phyloP scores from a whole-genome alignment of 2,888 invertebrate genomes.

The Heliconius charithonia region DNA sequence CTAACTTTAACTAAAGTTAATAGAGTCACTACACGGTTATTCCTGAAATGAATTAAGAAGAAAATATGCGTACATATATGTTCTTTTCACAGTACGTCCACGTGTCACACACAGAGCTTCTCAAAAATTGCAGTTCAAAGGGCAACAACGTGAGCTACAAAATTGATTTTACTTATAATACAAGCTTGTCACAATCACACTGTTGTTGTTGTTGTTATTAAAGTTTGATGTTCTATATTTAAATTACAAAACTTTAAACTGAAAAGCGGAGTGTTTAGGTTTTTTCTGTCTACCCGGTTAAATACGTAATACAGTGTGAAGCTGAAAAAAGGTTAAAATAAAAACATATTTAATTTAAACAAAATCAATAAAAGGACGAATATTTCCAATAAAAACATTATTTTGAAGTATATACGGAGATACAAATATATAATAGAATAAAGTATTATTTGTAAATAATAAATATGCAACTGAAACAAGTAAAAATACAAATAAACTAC shows the following conservation, averaged over 20 bases:
- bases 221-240: neutral
- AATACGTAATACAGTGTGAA: no score
- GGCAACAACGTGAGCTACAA: slow-evolving; percentile 54
- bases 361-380: no score
- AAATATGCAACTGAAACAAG: slow-evolving; percentile 46
- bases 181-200: slow-evolving; percentile 42
- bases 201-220: slow-evolving; percentile 21
- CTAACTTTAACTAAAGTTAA: neutral
- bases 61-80: slow-evolving; percentile 34
- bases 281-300: no score
- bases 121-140: slow-evolving; percentile 61
- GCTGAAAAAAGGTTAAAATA: no score
- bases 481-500: slow-evolving; percentile 57
- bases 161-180: slow-evolving; percentile 57
- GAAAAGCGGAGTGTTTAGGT: no score
- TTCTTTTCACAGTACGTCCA: slow-evolving; percentile 44
- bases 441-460: neutral
- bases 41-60: slow-evolving; percentile 26
- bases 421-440: neutral
- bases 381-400: neutral
- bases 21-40: neutral
- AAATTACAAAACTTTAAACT: neutral
- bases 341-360: no score
- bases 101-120: slow-evolving; percentile 58
- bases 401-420: neutral